Evolutionary conservation across 2,888 invertebrate genomes (phyloP), one percentile per base, ranked within the genome.

Genomic region (Pristionchus japonicus): DNA sequence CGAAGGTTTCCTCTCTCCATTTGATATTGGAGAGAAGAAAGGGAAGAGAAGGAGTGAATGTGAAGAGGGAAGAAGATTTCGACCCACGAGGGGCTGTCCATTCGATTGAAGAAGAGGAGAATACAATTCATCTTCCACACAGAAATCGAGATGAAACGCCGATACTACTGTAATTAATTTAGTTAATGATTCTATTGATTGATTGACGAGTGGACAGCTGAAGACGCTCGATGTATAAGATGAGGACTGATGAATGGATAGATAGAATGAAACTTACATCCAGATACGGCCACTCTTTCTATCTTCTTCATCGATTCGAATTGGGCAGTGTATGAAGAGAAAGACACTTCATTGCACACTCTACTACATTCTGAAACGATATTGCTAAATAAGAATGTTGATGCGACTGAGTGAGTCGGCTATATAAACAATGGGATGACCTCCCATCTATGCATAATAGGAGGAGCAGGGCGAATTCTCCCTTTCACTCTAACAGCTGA

Each of bases 101-200:
- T 64, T 67, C 17, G 86, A 47, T 47, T 86, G 67, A 27, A 67
- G 43, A n/a, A 86, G 20, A 23, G 86, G 49, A 31, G 64, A 40
- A n/a, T n/a, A 86, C 0, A 31, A 27, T 13, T 86, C 67, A 27
- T 86, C 86, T 17, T 52, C 86, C 67, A 86, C 11, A 43, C 67
- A 40, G 47, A 86, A 86, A 17, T 86, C 86, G 31, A 86, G 17
- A 40, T 84, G 84, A n/a, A 84, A 84, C 7, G 84, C 84, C 20
- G 84, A 37, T 3, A 61, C 20, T 23, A 37, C 84, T 84, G 83
- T n/a, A 83, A 84, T 20, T 3, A 61, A 37, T 23, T 74, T 34
- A 74, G 40, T 23, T 31, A 27, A n/a, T n/a, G n/a, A n/a, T n/a
- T n/a, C n/a, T n/a, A n/a, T n/a, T n/a, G n/a, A n/a, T n/a, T n/a